Evolutionary conservation across 1,140 invertebrate species (phyloP), one percentile per base, ranked within the genome.

Genomic region (Theocolax elegans): DNA sequence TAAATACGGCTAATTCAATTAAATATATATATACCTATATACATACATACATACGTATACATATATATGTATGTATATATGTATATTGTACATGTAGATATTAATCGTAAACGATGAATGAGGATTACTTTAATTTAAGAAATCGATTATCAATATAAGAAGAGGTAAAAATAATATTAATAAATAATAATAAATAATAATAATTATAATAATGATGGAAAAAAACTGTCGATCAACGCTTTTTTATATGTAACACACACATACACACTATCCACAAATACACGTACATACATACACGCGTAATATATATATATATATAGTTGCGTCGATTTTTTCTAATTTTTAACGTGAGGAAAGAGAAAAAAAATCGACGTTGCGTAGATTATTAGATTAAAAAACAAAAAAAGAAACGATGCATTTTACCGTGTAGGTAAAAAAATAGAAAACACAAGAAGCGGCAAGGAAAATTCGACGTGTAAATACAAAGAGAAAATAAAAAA

Each of bases 221-320:
- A 79, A 77, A 76, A 80, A 80, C 76, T 81, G 77, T 81, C 76
- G 79, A 82, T 79, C 59, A 81, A 81, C 66, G 80, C 80, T 82
- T 82, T 83, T 83, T 81, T 83, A 82, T 81, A 83, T 82, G 75
- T 81, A 71, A 70, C 68, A 81, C 75, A 80, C 75, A 58, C 54
- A 46, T n/a, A 29, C 21, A 38, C 25, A 17, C 46, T n/a, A 35
- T 15, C 13, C 17, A 19, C 17, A 12, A 12, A 40, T n/a, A 23
- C 29, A 25, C 62, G 38, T 23, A 9, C 53, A 19, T 48, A 67
- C 49, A 77, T 59, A 74, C 54, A 67, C 66, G 46, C 40, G 69
- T 6, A 69, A 44, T 17, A 8, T 15, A 27, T 27, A 44, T 19
- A 60, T 40, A 17, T 42, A 56, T 23, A 67, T 23, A 40, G 58